These are phyloP conservation scores for Gavia stellata DNA, from an alignment of 2,113 vertebrate species.

Conservation along the genomic window DNA sequence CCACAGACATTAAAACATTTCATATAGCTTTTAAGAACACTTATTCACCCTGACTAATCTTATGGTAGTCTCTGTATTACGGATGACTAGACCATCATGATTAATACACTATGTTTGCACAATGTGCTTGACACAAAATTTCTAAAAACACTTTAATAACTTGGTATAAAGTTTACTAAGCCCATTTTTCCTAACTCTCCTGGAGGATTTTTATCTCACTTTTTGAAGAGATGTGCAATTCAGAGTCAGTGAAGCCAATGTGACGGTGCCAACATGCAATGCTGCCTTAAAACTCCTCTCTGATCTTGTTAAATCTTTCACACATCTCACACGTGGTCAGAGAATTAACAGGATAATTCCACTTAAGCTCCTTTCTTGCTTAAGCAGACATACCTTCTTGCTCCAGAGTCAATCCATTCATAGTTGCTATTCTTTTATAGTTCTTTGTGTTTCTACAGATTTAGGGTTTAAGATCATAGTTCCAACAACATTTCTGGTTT, in stretches of 20 bases:
- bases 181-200: not conserved
- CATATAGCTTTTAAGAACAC: not conserved
- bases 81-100: not conserved
- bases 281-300: not conserved
- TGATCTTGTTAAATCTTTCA: constrained; percentile 7
- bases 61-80: not conserved
- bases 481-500: not conserved
- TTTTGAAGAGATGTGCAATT: not conserved
- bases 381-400: not conserved
- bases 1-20: not conserved
- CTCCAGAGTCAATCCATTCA: not conserved
- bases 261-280: not conserved
- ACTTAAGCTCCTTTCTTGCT: not conserved
- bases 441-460: not conserved
- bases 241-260: not conserved
- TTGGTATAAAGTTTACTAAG: not conserved
- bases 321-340: not conserved
- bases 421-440: not conserved
- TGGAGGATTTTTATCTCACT: not conserved
- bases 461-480: not conserved
- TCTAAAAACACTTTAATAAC: not conserved
- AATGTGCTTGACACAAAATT: not conserved
- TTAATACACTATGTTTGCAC: not conserved
- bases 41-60: not conserved
- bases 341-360: constrained; percentile 41